Evolutionary conservation across 2,113 vertebrate species (phyloP).

Genomic region (Chaetorhynchus papuensis): DNA sequence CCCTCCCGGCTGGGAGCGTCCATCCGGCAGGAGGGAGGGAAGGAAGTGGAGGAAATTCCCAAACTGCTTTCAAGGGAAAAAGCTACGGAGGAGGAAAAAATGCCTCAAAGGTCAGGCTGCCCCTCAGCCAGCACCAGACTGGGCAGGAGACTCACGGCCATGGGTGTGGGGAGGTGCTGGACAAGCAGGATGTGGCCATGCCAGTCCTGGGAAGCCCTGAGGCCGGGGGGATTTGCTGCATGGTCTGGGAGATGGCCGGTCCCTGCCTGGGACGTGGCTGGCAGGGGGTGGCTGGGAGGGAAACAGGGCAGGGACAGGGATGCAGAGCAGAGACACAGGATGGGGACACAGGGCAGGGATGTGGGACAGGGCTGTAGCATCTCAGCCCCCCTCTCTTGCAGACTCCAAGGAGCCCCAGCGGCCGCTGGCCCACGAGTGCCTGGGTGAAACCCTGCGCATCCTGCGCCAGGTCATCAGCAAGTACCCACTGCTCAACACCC

Average conservation of each 20-base stretch:
- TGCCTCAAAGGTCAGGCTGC: neutral
- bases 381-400: conserved; percentile 37
- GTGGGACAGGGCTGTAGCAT: fast-evolving
- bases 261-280: neutral
- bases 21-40: neutral
- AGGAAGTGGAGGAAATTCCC: conserved; percentile 48
- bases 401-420: conserved; percentile 81
- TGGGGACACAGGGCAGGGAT: neutral
- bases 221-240: neutral
- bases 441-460: conserved; percentile 87
- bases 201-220: neutral
- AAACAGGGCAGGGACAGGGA: neutral
- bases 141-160: neutral
- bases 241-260: neutral
- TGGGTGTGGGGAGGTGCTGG: neutral
- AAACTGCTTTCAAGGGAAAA: conserved; percentile 50
- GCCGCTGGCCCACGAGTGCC: conserved; percentile 85
- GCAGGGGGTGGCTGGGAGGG: neutral
- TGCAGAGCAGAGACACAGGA: fast-evolving
- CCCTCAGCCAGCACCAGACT: fast-evolving
- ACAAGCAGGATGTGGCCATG: fast-evolving
- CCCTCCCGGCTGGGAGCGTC: neutral
- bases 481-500: conserved; percentile 91
- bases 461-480: conserved; percentile 88
- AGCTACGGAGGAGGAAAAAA: neutral